A percentile compares a stretch with the other conserved stretches of the same genome.
phyloP scores from a whole-genome alignment of 2,797 vertebrate species.

The Gallirallus australis region DNA sequence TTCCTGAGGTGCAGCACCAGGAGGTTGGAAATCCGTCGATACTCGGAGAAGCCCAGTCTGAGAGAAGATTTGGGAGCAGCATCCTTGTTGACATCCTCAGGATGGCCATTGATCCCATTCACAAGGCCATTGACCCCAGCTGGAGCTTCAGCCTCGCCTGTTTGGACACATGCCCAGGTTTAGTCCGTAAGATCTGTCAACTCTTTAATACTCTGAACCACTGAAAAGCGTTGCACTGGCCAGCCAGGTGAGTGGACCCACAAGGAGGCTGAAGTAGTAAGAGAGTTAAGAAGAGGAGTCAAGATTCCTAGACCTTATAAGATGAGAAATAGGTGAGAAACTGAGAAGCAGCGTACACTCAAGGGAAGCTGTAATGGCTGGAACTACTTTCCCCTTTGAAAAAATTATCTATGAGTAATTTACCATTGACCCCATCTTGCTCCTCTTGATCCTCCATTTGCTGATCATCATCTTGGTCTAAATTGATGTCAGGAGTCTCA shows the following conservation, averaged over 20 bases:
- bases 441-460: constrained; percentile 82
- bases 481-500: constrained; percentile 96
- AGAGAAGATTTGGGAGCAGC: constrained; percentile 82
- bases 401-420: background rate
- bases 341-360: background rate
- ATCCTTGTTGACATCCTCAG: constrained; percentile 75
- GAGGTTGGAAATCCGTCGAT: constrained; percentile 94
- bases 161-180: background rate
- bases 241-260: background rate
- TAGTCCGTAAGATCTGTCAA: background rate
- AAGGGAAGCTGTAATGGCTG: background rate
- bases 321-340: background rate
- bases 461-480: constrained; percentile 92
- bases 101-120: constrained; percentile 78
- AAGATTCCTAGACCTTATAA: background rate
- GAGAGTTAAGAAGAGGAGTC: background rate
- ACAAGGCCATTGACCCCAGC: constrained; percentile 80
- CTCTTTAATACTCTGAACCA: background rate
- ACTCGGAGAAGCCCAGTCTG: constrained; percentile 91
- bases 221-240: background rate
- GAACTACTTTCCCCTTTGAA: background rate
- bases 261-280: background rate
- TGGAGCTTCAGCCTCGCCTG: constrained; percentile 82
- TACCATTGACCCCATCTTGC: constrained; percentile 80
- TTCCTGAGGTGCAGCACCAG: constrained; percentile 93